Evolutionary conservation across 2,797 vertebrate genomes (phyloP), one percentile per base, ranked within the genome.

Genomic region (Tauraco hartlaubi): DNA sequence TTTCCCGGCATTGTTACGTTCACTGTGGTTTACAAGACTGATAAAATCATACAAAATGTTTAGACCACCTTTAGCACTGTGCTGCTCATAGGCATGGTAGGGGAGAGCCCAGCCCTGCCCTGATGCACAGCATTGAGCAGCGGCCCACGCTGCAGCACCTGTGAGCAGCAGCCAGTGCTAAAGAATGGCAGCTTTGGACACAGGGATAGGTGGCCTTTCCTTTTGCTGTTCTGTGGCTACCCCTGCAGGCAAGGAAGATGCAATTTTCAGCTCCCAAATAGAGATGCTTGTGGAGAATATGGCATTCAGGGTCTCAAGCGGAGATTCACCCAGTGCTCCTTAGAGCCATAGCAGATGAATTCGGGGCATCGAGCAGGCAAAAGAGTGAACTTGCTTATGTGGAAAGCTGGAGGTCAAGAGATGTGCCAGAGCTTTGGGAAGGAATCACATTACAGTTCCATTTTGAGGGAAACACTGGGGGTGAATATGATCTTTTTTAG

Each of bases 151-250:
- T 7, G 73, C 86, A 64, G 90, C 69, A 20, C 14, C 2, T 1
- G 4, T 9, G 69, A 55, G 77, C 91, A 37, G 59, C 2, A 7
- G 35, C 58, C 25, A 6, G 28, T 1, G 59, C 61, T 54, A 9
- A 19, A 19, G 75, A 59, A 43, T 9, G 37, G 15, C 52, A 73
- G 72, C 68, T 71, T 15, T 9, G 44, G 43, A 35, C 76, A 56
- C 33, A 44, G 25, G 29, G 19, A 89, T 46, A 76, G 25, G 20
- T 39, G 59, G 78, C 35, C 71, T 73, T 43, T 76, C 28, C 73
- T 86, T 95, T 64, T 52, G 51, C 56, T 95, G 71, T 88, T 92
- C 85, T 94, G 71, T 56, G 89, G 81, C 94, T 94, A 92, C 85
- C 82, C 87, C 91, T 95, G 82, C 94, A 95, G 93, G 91, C 64